Percentiles rank a stretch among this genome's conserved stretches.
Conservation (phyloP, 2,797 vertebrate species). For the Tapirus indicus region DNA sequence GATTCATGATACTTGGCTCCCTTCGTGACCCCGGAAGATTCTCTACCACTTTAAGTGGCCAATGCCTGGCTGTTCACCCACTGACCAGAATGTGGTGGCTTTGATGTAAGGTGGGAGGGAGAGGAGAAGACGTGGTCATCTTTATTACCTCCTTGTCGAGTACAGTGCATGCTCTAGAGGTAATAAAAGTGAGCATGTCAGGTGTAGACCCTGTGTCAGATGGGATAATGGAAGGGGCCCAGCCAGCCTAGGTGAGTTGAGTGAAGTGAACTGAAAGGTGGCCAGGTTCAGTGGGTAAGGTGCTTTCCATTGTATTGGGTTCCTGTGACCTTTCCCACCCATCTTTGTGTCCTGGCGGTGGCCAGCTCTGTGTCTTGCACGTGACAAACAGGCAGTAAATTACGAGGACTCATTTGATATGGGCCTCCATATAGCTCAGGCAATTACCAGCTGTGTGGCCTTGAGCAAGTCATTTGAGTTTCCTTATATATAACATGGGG, state of each 20-base stretch:
- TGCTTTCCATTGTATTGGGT: rapidly evolving
- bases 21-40: rapidly evolving
- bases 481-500: not conserved
- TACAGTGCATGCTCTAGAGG: rapidly evolving
- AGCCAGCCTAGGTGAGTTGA: no score
- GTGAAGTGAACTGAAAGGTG: not conserved
- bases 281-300: rapidly evolving
- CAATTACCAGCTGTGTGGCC: not conserved
- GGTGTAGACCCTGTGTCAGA: not conserved
- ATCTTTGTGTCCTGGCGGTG: not conserved
- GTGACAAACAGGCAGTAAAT: not conserved
- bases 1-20: not conserved
- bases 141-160: not conserved
- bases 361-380: not conserved
- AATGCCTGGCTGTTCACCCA: not conserved
- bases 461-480: not conserved
- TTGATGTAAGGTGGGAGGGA: not conserved
- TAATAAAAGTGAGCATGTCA: rapidly evolving
- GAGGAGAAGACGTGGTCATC: not conserved
- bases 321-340: not conserved
- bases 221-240: not conserved
- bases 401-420: rapidly evolving
- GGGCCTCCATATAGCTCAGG: not conserved
- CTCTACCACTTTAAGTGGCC: not conserved
- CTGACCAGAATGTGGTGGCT: not conserved